Percentiles rank a stretch among this genome's conserved stretches.
phyloP scores from a whole-genome alignment of 2,888 invertebrate species.

The Adelognathus sp. region DNA sequence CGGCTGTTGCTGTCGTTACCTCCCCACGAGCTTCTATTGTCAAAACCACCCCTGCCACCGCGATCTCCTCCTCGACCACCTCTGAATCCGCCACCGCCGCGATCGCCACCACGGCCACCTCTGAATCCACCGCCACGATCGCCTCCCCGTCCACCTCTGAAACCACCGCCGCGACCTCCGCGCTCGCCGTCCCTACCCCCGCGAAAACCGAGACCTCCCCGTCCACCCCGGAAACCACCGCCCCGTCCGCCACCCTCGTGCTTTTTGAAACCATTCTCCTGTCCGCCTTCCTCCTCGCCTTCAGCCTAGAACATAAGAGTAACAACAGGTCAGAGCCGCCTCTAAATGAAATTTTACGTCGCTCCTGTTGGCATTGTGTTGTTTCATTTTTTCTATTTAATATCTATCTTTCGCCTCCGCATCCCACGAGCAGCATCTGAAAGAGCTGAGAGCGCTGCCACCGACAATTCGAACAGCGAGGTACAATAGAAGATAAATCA shows the following conservation, averaged over 20 bases:
- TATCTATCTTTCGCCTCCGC: not conserved
- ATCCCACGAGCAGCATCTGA: conserved; percentile 21
- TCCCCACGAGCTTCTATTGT: conserved; percentile 72
- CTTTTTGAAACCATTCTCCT: conserved; percentile 75
- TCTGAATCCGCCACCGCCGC: conserved; percentile 56
- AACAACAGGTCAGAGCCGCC: conserved; percentile 77
- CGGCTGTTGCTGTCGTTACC: conserved; percentile 68
- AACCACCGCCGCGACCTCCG: conserved; percentile 61
- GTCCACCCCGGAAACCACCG: conserved; percentile 73
- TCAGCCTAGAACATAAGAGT: conserved; percentile 78
- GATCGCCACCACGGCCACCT: conserved; percentile 68
- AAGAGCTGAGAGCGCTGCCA: not conserved
- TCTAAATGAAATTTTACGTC: conserved; percentile 50
- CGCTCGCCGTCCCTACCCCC: conserved; percentile 67
- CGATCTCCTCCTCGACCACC: conserved; percentile 75
- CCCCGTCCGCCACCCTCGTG: conserved; percentile 68
- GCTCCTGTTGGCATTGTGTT: not conserved
- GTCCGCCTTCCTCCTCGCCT: conserved; percentile 74
- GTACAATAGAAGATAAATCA: conserved; percentile 12
- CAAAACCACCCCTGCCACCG: conserved; percentile 70
- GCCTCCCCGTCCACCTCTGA: conserved; percentile 62
- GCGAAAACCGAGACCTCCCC: conserved; percentile 63
- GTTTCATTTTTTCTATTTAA: not conserved
- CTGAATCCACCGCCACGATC: conserved; percentile 70
- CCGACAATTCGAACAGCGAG: conserved; percentile 15